Evolutionary conservation across 1,140 invertebrate genomes (phyloP), one percentile per base, ranked within the genome.

Genomic region (Heliothis subflexa): DNA sequence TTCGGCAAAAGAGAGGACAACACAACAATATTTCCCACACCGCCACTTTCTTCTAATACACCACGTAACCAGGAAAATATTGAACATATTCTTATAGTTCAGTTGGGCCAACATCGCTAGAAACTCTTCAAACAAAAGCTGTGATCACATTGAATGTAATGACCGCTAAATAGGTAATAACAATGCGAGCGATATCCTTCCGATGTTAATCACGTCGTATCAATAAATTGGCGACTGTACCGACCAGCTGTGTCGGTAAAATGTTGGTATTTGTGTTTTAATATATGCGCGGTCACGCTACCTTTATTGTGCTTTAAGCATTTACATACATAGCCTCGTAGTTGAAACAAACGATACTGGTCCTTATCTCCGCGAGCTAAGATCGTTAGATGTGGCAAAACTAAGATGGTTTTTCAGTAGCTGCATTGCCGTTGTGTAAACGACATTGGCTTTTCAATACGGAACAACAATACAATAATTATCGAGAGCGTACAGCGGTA

Each of bases 251-350:
- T 75, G 81, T 54, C 77, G 62, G 62, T 82, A 79, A 77, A 81
- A 81, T 82, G 81, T 82, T 61, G 57, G 52, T 71, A 73, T 79
- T 81, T 75, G 80, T 82, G 76, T 77, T 78, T 76, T 83, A 84
- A 84, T 86, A 75, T 87, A 87, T 87, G 85, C 85, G 81, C 73
- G 84, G 82, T 84, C 85, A 87, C 85, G 85, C 47, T 61, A 80
- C 79, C 76, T 81, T 81, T 82, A 83, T 83, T 83, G 70, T 83
- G 74, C 82, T 83, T 81, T 57, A 77, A 77, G 62, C 74, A 77
- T 68, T 55, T 57, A 77, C 74, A 77, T 62, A 77, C 62, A 55
- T 68, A 77, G 10, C 11, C 5, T 5, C 14, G 11, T 50, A 13
- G 71, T 13, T 49, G 40, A 0, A 33, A 49, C 75, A 55, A 74